A percentile compares a stretch with the other conserved stretches of the same genome.
Conservation (phyloP, 2,797 vertebrate species). For the Phataginus tetradactyla region DNA sequence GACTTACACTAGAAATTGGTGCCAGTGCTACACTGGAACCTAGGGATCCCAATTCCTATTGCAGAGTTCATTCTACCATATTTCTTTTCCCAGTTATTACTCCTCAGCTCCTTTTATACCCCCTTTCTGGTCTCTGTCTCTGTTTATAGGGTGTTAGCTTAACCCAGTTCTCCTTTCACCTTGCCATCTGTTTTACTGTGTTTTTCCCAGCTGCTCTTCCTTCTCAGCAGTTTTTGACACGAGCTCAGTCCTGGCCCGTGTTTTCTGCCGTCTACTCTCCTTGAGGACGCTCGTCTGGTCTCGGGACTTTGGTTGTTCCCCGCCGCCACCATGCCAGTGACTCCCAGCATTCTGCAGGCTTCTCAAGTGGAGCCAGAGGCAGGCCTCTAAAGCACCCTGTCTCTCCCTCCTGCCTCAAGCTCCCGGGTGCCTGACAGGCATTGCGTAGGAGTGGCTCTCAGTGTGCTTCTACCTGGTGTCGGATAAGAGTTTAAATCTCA, state of each 20-base stretch:
- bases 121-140: neutral
- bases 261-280: neutral
- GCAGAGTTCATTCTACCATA: neutral
- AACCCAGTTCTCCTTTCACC: neutral
- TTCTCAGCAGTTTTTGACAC: neutral
- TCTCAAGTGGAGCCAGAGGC: neutral
- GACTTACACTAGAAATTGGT: neutral
- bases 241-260: neutral
- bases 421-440: neutral
- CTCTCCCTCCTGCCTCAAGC: neutral
- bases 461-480: neutral
- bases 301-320: neutral
- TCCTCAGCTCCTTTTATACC: neutral
- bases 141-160: neutral
- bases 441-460: neutral
- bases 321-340: neutral
- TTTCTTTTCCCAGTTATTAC: neutral
- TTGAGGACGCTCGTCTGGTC: neutral
- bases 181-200: neutral
- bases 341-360: neutral
- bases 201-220: neutral
- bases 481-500: neutral
- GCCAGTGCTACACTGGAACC: no score
- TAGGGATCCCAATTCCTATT: accelerated
- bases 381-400: no score